Percentiles rank a stretch among this genome's conserved stretches.
Conservation (phyloP, 2,888 invertebrate genomes). For the Hirtodrosophila confusa region DNA sequence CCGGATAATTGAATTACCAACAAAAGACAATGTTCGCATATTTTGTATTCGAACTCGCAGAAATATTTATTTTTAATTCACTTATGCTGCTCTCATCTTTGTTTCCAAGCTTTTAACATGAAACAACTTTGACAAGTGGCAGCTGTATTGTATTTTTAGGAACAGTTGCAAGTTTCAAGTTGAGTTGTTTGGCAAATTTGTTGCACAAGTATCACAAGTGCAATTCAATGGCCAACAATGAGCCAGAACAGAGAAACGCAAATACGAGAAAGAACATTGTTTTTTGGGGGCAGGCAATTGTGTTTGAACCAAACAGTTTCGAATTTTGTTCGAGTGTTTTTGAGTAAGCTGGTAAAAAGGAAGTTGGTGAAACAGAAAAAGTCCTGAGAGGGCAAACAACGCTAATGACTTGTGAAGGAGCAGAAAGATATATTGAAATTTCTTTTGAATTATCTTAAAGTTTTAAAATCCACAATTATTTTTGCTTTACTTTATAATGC, state of each 20-base stretch:
- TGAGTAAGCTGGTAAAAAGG: neutral
- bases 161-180: slow-evolving; percentile 53
- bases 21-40: slow-evolving; percentile 23
- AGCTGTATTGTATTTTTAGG: slow-evolving; percentile 44
- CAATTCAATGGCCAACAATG: slow-evolving; percentile 27
- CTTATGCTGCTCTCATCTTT: slow-evolving; percentile 23
- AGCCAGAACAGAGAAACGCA: neutral
- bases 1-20: slow-evolving; percentile 45
- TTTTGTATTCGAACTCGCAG: neutral
- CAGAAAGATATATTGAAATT: too few relatives aligned
- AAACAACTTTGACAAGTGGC: slow-evolving; percentile 45
- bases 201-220: slow-evolving; percentile 29
- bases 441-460: too few relatives aligned
- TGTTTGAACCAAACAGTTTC: slow-evolving; percentile 7
- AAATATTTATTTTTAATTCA: slow-evolving; percentile 22
- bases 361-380: too few relatives aligned
- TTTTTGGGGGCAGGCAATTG: slow-evolving; percentile 19
- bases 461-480: too few relatives aligned
- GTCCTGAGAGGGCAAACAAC: too few relatives aligned
- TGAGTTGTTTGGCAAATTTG: slow-evolving; percentile 42
- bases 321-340: neutral
- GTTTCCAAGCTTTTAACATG: slow-evolving; percentile 11
- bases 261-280: slow-evolving; percentile 9
- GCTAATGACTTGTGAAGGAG: too few relatives aligned
- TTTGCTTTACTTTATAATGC: too few relatives aligned